Base-by-base conservation (phyloP, 2,113 vertebrate species). In the Antigone vipio region DNA sequence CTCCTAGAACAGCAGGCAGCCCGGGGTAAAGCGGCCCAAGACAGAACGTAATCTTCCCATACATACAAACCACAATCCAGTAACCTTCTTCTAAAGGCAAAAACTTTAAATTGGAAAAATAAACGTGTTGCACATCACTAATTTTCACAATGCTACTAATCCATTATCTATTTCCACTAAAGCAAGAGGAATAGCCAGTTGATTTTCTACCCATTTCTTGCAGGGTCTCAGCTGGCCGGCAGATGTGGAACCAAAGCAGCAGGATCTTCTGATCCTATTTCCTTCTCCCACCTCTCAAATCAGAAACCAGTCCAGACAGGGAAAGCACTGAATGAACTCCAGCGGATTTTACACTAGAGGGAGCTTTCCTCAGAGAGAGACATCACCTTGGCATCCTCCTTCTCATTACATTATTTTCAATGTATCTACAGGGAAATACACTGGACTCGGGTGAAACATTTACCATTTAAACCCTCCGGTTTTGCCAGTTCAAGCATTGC, bases 311-410 rank as follows among this genome's bases (percentile, higher is more conserved):
- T 21, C 30, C 40, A 62, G 42, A 42, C 23, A 73, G 22, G 32
- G 16, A 63, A 77, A 86, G 49, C 40, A 26, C 20, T 35, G 9
- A 21, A 63, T 55, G 35, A 94, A 86, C 45, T 80, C 82, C 69
- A 88, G 59, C 15, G 4, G 45, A 92, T 50, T 75, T 88, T 40
- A 95, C 94, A 78, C 82, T 92, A 96, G 86, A 88, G 77, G 93
- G 95, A 96, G 86, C 95, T 71, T 89, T 88, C 58, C 71, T 66
- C 69, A 66, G 93, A 58, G 77, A 86, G 18, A 62, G 56, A 27
- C 52, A 53, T 11, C 66, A 58, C 73, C 16, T 27, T 53, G 45
- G 42, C 45, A 71, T 53, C 47, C n/a, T 49, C 35, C 52, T 55
- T 72, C 87, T 84, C 78, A 34, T 12, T n/a, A n/a, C n/a, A 38